phyloP scores from a whole-genome alignment of 1,140 invertebrate species.

The Copidosoma floridanum region DNA sequence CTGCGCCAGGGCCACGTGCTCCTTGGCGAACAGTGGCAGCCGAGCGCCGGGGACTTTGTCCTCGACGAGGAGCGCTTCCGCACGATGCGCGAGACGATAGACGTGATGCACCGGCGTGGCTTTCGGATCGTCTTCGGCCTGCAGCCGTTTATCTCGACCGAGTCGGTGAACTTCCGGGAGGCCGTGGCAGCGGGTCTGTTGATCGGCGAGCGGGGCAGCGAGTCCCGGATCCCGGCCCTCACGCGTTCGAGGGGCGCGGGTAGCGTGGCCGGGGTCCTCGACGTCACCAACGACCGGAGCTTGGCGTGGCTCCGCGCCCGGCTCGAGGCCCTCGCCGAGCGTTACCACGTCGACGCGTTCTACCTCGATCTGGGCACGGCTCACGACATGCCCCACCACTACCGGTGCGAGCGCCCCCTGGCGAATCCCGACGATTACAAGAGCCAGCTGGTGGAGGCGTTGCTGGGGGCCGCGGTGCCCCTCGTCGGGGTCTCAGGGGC shows the following conservation, averaged over 20 bases:
- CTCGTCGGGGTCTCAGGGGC: constrained; percentile 83
- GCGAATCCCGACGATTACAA: constrained; percentile 82
- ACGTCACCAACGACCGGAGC: constrained; percentile 79
- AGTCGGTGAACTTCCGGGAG: constrained; percentile 75
- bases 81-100: constrained; percentile 73
- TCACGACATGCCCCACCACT: constrained; percentile 83
- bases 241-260: constrained; percentile 73
- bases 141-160: constrained; percentile 84
- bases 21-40: constrained; percentile 83
- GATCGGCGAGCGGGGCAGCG: constrained; percentile 70
- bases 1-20: constrained; percentile 77
- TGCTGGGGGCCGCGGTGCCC: constrained; percentile 62
- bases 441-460: constrained; percentile 66
- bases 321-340: constrained; percentile 67
- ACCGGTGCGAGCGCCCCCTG: constrained; percentile 69
- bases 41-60: constrained; percentile 74
- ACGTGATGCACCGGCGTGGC: constrained; percentile 77
- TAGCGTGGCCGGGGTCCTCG: constrained; percentile 78
- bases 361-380: constrained; percentile 88
- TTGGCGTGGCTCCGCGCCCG: constrained; percentile 78
- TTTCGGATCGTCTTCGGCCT: constrained; percentile 82
- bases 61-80: constrained; percentile 72
- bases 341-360: constrained; percentile 83
- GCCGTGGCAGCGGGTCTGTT: constrained; percentile 70
- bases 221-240: constrained; percentile 71